A percentile compares a stretch with the other conserved stretches of the same genome.
phyloP scores from a whole-genome alignment of 2,113 vertebrate genomes.

The Xiphias gladius region DNA sequence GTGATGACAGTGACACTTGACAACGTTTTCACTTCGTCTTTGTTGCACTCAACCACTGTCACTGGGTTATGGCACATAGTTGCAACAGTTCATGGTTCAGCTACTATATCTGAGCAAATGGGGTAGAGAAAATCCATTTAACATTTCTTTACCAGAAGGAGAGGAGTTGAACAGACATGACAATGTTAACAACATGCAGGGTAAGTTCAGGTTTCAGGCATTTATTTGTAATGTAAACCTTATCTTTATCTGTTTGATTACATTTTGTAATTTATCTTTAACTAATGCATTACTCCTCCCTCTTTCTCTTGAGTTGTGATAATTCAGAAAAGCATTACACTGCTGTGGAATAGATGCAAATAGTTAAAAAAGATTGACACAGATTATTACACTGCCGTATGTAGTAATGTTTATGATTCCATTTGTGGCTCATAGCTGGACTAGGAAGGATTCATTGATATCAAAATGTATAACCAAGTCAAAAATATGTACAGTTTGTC shows the following conservation, averaged over 20 bases:
- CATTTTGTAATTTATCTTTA: neutral
- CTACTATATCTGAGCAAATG: neutral
- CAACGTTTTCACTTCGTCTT: neutral
- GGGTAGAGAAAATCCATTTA: neutral
- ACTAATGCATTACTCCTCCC: neutral
- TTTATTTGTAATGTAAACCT: neutral
- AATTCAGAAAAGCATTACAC: neutral
- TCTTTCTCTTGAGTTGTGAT: neutral
- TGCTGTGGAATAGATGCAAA: neutral
- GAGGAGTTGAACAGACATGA: constrained; percentile 24
- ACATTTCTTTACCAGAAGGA: neutral
- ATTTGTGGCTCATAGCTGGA: neutral
- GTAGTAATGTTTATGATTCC: neutral
- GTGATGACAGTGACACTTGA: neutral
- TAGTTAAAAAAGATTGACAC: neutral
- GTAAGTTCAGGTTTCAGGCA: constrained; percentile 41
- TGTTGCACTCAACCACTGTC: no score
- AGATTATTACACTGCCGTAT: no score
- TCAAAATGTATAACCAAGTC: neutral
- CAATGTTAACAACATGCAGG: constrained; percentile 63
- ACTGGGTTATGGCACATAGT: neutral
- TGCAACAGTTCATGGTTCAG: neutral
- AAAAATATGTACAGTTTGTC: neutral
- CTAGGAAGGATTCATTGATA: neutral
- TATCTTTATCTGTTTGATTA: neutral